Conservation (phyloP, 2,113 vertebrate genomes). For the Gymnorhina tibicen region DNA sequence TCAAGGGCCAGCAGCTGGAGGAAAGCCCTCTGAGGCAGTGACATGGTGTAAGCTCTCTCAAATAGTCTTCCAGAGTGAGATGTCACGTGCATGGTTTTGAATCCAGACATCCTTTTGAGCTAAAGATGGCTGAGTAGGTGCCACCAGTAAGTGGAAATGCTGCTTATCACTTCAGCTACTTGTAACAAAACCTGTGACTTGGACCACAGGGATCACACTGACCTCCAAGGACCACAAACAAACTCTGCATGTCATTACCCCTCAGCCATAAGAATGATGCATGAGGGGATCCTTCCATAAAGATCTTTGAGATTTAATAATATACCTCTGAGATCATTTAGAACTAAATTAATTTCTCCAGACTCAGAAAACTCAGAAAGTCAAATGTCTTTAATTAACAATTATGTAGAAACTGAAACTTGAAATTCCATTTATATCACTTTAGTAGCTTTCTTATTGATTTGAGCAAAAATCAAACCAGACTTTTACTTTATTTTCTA, state of each 20-base stretch:
- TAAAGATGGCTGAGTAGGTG: background rate
- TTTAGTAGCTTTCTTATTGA: background rate
- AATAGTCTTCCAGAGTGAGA: background rate
- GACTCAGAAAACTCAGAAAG: background rate
- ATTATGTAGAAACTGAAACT: background rate
- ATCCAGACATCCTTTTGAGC: background rate
- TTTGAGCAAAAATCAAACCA: background rate
- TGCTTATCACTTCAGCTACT: background rate
- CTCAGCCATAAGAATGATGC: background rate
- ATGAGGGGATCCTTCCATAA: background rate
- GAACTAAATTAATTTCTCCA: background rate
- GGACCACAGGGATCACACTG: background rate
- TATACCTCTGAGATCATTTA: background rate
- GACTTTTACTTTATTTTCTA: background rate
- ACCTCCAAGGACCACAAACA: background rate
- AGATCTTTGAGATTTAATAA: background rate
- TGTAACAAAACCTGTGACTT: background rate
- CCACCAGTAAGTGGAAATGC: background rate
- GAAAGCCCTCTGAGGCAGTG: background rate
- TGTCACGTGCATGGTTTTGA: background rate
- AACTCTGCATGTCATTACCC: rapidly evolving
- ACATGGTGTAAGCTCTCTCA: background rate
- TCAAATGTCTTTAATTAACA: background rate
- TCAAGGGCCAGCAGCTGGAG: background rate
- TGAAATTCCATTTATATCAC: background rate